Evolutionary conservation across 2,888 invertebrate species (phyloP).

Genomic region (Sepioteuthis lessoniana): DNA sequence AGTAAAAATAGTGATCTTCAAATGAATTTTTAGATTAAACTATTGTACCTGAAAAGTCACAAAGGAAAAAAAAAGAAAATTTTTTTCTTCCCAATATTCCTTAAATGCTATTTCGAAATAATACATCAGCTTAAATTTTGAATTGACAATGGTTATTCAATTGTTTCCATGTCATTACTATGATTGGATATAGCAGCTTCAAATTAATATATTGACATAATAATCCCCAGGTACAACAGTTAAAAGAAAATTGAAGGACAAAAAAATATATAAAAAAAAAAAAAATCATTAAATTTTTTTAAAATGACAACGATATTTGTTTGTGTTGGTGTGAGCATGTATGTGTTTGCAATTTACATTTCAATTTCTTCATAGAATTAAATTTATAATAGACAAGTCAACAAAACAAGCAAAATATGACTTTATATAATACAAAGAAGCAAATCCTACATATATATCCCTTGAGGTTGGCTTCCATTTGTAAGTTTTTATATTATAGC

Average conservation of each 20-base stretch:
- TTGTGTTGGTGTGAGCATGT: not conserved
- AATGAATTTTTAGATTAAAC: not conserved
- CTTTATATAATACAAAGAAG: not conserved
- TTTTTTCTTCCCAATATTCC: no score
- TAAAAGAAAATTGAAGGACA: not conserved
- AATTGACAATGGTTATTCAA: not conserved
- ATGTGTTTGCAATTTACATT: not conserved
- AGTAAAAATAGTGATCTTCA: not conserved
- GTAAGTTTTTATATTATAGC: not conserved
- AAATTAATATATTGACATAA: not conserved
- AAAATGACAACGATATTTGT: no score
- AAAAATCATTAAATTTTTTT: not conserved
- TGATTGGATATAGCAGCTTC: not conserved
- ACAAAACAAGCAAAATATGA: not conserved
- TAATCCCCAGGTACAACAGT: not conserved
- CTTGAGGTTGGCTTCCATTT: constrained; percentile 4
- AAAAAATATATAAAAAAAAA: not conserved
- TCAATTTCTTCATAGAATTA: not conserved
- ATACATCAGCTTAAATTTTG: no score
- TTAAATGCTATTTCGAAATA: no score
- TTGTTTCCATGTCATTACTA: not conserved
- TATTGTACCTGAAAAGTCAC: not conserved
- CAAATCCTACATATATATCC: constrained; percentile 1
- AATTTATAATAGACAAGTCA: constrained; percentile 33
- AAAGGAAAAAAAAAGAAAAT: not conserved